Conservation (phyloP, 2,797 vertebrate species). For the Tenualosa ilisha region DNA sequence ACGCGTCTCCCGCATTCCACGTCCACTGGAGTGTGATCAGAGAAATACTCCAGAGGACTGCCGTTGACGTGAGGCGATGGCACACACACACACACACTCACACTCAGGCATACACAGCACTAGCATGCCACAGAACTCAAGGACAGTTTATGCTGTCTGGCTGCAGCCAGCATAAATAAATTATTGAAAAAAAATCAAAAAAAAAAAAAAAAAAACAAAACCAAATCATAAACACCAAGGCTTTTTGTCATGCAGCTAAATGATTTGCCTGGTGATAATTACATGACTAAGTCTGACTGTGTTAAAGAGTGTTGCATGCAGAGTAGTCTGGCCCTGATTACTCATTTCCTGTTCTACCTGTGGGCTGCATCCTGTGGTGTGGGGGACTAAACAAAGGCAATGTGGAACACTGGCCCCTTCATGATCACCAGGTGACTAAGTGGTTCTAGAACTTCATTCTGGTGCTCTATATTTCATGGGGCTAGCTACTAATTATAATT, state of each 20-base stretch:
- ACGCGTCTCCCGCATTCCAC: slow-evolving; percentile 53
- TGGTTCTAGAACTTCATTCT: not conserved
- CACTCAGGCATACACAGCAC: slow-evolving; percentile 8
- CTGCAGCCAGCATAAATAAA: slow-evolving; percentile 4
- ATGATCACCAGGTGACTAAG: slow-evolving; percentile 13
- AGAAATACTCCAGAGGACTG: slow-evolving; percentile 48
- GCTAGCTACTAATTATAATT: not conserved
- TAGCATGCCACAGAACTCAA: not conserved
- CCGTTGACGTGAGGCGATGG: slow-evolving; percentile 30
- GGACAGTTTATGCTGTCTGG: not conserved
- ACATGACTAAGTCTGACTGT: slow-evolving; percentile 46
- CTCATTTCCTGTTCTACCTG: slow-evolving; percentile 41
- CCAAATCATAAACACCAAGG: slow-evolving; percentile 28
- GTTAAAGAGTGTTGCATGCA: slow-evolving; percentile 44
- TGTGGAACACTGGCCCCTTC: not conserved
- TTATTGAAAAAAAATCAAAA: too few relatives aligned
- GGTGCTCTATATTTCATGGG: slow-evolving; percentile 25
- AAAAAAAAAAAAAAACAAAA: too few relatives aligned
- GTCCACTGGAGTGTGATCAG: slow-evolving; percentile 63
- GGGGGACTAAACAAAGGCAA: slow-evolving; percentile 26
- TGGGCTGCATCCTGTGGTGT: slow-evolving; percentile 24
- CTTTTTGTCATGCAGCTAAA: slow-evolving; percentile 40
- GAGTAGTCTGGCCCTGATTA: slow-evolving; percentile 45
- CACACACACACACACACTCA: slow-evolving; percentile 12
- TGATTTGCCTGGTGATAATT: slow-evolving; percentile 50